Evolutionary conservation across 1,140 invertebrate genomes (phyloP).

Genomic region (Planococcus citri): DNA sequence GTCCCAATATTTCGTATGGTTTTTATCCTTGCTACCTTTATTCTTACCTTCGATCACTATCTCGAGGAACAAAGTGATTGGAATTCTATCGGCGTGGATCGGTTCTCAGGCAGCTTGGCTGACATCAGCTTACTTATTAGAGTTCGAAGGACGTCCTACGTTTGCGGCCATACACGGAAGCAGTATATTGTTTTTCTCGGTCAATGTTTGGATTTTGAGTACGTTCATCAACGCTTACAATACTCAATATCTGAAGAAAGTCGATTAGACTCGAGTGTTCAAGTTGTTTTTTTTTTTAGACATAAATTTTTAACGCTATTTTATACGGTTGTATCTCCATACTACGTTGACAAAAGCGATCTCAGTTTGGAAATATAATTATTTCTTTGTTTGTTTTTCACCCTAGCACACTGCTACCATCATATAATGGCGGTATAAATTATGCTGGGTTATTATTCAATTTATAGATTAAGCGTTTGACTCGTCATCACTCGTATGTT

Average conservation of each 20-base stretch:
- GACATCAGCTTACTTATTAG: slow-evolving; percentile 76
- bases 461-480: background rate
- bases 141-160: slow-evolving; percentile 73
- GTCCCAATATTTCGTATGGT: slow-evolving; percentile 98
- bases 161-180: slow-evolving; percentile 37
- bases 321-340: no score
- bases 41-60: slow-evolving; percentile 53
- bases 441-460: background rate
- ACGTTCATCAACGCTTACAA: background rate
- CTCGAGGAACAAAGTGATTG: slow-evolving; percentile 37
- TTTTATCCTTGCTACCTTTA: slow-evolving; percentile 71
- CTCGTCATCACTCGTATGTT: background rate
- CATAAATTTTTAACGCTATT: no score
- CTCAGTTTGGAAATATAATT: background rate
- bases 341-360: background rate
- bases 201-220: background rate
- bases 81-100: slow-evolving; percentile 53
- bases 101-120: slow-evolving; percentile 73
- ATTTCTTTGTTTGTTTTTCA: no score
- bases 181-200: background rate
- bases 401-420: background rate
- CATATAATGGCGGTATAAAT: background rate
- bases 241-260: background rate
- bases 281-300: background rate
- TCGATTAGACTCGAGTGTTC: background rate